Percentiles rank a stretch among this genome's conserved stretches.
phyloP scores from a whole-genome alignment of 2,113 vertebrate genomes.

The Microcebus ravelobensis region DNA sequence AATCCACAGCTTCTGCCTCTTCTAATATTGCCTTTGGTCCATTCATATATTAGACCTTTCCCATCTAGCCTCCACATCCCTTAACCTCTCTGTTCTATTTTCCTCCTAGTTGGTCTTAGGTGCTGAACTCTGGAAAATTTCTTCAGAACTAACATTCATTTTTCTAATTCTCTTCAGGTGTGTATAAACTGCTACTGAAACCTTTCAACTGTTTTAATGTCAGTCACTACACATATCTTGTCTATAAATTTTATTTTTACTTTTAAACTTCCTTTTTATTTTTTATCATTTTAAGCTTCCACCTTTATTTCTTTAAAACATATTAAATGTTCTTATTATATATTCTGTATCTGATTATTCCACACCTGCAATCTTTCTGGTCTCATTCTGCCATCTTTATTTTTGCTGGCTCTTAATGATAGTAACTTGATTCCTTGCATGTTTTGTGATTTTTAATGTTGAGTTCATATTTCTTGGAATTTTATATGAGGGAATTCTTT shows the following conservation, averaged over 20 bases:
- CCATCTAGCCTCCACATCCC: too few species aligned
- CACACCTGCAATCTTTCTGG: background rate
- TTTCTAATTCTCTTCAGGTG: background rate
- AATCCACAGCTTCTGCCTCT: background rate
- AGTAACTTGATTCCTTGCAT: background rate
- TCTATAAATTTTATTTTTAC: background rate
- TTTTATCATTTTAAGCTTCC: background rate
- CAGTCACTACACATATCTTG: background rate
- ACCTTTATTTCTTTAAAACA: background rate
- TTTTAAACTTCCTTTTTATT: background rate
- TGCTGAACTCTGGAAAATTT: background rate
- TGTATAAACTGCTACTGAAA: background rate
- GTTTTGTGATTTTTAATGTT: background rate
- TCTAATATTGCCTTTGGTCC: background rate
- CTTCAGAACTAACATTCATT: background rate
- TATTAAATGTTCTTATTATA: background rate
- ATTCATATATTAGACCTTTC: rapidly evolving
- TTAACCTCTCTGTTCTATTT: background rate
- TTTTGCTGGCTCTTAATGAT: background rate
- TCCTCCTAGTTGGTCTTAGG: background rate
- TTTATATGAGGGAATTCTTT: background rate
- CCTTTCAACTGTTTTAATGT: background rate
- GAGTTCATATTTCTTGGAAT: background rate
- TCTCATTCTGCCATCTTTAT: background rate
- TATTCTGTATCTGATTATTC: background rate